Conservation (phyloP, 2,113 vertebrate genomes). For the Arvicanthis niloticus region DNA sequence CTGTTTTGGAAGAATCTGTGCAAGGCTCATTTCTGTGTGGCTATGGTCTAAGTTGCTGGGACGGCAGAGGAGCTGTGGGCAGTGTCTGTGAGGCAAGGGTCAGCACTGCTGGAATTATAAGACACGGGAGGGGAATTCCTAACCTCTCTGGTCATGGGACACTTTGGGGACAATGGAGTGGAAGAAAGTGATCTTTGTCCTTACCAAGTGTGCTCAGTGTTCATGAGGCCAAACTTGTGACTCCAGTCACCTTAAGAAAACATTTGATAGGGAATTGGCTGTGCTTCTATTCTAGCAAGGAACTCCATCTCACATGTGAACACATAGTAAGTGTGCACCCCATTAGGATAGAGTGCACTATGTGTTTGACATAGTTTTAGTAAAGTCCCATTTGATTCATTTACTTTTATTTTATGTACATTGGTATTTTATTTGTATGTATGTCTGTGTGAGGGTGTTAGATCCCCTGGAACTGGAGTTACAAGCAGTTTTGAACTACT, state of each 20-base stretch:
- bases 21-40: neutral
- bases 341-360: slow-evolving; percentile 7
- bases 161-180: neutral
- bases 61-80: neutral
- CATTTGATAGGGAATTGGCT: slow-evolving; percentile 60
- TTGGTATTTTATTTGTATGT: neutral
- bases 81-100: neutral
- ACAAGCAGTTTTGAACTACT: neutral
- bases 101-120: slow-evolving; percentile 3
- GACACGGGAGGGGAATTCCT: slow-evolving; percentile 57
- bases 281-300: slow-evolving; percentile 31
- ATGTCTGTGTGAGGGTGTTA: neutral
- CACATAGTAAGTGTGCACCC: neutral
- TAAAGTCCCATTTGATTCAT: neutral
- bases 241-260: slow-evolving; percentile 50
- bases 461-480: neutral
- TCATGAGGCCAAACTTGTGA: slow-evolving; percentile 30
- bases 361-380: slow-evolving; percentile 46
- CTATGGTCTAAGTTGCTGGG: rapidly evolving
- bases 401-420: neutral
- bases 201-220: slow-evolving; percentile 51
- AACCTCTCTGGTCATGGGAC: slow-evolving; percentile 51
- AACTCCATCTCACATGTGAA: neutral
- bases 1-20: slow-evolving; percentile 64
- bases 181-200: slow-evolving; percentile 70